A percentile compares a stretch with the other conserved stretches of the same genome.
phyloP scores from a whole-genome alignment of 2,113 vertebrate species.

The Mastomys natalensis region DNA sequence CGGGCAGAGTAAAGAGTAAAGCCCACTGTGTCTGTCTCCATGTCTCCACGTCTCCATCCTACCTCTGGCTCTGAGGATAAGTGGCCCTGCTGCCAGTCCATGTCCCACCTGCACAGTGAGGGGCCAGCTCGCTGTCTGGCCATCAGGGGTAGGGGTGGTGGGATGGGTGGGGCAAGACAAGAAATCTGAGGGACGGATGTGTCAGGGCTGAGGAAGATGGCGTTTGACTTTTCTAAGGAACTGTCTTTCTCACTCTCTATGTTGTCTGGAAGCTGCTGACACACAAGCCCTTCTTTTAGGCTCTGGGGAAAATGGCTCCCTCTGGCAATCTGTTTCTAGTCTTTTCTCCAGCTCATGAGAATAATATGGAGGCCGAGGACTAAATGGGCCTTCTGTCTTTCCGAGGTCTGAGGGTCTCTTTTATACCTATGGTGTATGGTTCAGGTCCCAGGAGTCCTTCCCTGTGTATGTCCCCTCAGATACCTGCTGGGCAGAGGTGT shows the following conservation, averaged over 20 bases:
- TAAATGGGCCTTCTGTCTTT: neutral
- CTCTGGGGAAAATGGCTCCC: neutral
- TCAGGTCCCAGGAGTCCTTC: neutral
- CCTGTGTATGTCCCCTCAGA: neutral
- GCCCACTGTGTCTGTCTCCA: too few relatives aligned
- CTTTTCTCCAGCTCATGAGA: neutral
- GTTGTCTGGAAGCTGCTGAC: accelerated
- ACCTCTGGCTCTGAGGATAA: neutral
- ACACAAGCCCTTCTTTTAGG: neutral
- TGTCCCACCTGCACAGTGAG: accelerated
- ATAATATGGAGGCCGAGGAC: too few relatives aligned
- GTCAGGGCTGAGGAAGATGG: neutral
- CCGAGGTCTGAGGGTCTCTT: neutral
- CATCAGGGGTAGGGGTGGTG: neutral
- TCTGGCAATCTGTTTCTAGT: neutral
- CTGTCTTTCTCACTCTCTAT: neutral
- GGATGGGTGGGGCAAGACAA: neutral
- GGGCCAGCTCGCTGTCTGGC: neutral
- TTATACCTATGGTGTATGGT: neutral
- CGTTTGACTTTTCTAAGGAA: slow-evolving; percentile 1
- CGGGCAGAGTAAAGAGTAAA: neutral
- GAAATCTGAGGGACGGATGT: too few relatives aligned
- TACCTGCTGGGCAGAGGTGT: neutral
- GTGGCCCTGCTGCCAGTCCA: neutral
- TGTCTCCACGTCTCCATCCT: too few relatives aligned